Evolutionary conservation across 1,140 invertebrate species (phyloP).

Genomic region (Bombus superbus): DNA sequence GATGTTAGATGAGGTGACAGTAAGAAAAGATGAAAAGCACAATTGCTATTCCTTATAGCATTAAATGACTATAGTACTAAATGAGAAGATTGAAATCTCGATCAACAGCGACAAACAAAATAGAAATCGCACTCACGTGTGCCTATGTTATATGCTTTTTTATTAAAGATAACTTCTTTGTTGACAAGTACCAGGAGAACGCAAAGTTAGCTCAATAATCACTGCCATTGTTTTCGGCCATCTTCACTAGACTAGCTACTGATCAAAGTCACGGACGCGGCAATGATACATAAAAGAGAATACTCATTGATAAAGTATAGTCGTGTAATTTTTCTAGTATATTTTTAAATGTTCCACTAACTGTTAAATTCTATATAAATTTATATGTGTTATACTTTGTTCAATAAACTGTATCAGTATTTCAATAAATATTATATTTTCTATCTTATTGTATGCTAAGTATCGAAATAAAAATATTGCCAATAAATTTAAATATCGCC

Average conservation of each 20-base stretch:
- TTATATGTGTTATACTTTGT: background rate
- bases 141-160: conserved; percentile 38
- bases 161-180: conserved; percentile 65
- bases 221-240: conserved; percentile 70
- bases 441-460: background rate
- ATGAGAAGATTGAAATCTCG: conserved; percentile 17
- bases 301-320: conserved; percentile 18
- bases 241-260: conserved; percentile 69
- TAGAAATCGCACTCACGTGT: conserved; percentile 52
- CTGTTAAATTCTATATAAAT: background rate
- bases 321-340: background rate
- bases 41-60: conserved; percentile 1
- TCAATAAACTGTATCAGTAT: background rate
- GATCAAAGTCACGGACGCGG: conserved; percentile 44
- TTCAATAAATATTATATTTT: background rate
- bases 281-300: conserved; percentile 43
- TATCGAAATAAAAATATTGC: background rate
- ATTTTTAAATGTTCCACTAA: background rate
- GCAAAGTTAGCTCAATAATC: conserved; percentile 61
- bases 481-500: background rate
- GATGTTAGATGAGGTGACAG: conserved; percentile 7
- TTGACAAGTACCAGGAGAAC: conserved; percentile 65
- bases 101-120: background rate
- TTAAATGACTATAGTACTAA: conserved; percentile 20
- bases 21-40: conserved; percentile 26